Conservation (phyloP, 2,888 invertebrate genomes). For the Heliconius ethilla region DNA sequence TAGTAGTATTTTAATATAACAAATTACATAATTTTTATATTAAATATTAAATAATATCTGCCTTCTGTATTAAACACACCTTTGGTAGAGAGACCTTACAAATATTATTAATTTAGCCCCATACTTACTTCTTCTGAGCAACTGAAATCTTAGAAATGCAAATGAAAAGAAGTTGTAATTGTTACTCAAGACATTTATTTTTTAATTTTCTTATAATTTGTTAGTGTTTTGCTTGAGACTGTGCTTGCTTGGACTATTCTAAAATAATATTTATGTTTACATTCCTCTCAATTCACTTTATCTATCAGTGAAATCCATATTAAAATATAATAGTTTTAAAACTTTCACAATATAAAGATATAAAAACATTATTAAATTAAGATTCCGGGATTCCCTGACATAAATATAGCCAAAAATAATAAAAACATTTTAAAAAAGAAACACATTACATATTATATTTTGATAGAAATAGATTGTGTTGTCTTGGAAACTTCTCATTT, state of each 20-base stretch:
- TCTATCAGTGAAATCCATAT: too few relatives aligned
- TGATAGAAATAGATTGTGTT: neutral
- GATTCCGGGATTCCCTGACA: too few relatives aligned
- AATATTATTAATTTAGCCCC: neutral
- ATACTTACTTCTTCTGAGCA: neutral
- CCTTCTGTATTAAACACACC: neutral
- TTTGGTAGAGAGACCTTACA: constrained; percentile 3
- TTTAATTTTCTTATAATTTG: neutral
- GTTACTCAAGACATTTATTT: neutral
- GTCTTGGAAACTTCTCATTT: neutral
- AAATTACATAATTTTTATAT: neutral
- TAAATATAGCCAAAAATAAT: neutral
- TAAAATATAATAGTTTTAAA: too few relatives aligned
- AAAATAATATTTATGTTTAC: neutral
- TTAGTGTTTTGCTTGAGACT: neutral
- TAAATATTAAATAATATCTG: neutral
- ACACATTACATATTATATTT: neutral
- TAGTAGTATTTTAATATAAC: neutral
- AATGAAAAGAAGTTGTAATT: neutral
- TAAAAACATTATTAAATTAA: too few relatives aligned
- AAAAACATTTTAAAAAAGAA: neutral
- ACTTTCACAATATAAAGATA: too few relatives aligned
- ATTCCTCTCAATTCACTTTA: too few relatives aligned
- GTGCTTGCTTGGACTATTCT: neutral
- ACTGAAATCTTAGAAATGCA: constrained; percentile 14